Base-by-base conservation (phyloP, 2,888 invertebrate genomes). In the Clusia tigrina region DNA sequence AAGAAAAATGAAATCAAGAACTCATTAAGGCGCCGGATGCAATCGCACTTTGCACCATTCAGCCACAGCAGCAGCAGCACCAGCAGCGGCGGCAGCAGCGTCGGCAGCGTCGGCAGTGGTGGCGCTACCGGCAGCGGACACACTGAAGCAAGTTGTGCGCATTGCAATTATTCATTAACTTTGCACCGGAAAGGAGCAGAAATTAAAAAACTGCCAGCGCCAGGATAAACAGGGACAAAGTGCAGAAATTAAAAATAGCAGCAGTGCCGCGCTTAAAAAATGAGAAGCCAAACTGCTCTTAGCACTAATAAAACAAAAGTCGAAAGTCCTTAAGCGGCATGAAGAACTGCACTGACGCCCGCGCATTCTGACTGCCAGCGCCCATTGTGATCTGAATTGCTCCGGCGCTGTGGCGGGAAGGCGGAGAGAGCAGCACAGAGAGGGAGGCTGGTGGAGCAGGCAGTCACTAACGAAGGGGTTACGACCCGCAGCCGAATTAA, bases 101-200 rank as follows among this genome's bases (percentile, higher is more conserved):
- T 18, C 18, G 55, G 15, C 26, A 51, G 26, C 5, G 48, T 51
- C 17, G n/a, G 20, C 51, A n/a, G 9, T 12, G 12, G 32, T 12
- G 32, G 32, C 12, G n/a, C n/a, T n/a, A n/a, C n/a, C n/a, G n/a
- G n/a, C 42, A 42, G n/a, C 42, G 32, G 32, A 32, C 32, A 32
- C 32, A 32, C 32, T 32, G 32, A 32, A 42, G 42, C 42, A 78
- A 78, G 78, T 76, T 78, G 79, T 76, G 69, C 78, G 78, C 76
- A 80, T 77, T 79, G 78, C 76, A 80, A 78, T 80, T 79, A 79
- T 79, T 79, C 79, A 79, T 79, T 79, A 80, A 79, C 79, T 79
- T 78, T 78, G 76, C 77, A 76, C 76, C 76, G 79, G 78, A 79
- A 79, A 77, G 77, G 77, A 72, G 71, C 72, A 78, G 79, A 77